These are phyloP conservation scores for Artemia sinica DNA, from an alignment of 2,888 invertebrate species.

Conservation along the genomic window DNA sequence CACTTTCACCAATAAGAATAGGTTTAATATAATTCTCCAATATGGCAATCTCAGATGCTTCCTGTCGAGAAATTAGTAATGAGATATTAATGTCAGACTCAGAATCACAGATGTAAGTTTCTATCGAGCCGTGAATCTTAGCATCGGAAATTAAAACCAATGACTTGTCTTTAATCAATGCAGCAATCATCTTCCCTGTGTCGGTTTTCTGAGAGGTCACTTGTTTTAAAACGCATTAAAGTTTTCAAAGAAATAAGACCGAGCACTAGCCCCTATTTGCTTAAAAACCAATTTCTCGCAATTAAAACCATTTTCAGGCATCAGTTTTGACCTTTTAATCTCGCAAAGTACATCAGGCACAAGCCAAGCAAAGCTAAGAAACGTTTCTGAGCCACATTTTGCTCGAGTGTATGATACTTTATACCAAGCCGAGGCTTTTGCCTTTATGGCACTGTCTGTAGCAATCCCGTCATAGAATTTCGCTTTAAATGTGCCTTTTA, in stretches of 20 bases:
- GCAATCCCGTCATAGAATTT: background rate
- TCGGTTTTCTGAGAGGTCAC: background rate
- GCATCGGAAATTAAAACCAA: too few species aligned
- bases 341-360: conserved; percentile 10
- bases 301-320: background rate
- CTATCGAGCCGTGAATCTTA: conserved; percentile 10
- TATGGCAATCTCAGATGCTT: too few species aligned
- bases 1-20: too few species aligned
- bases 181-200: background rate
- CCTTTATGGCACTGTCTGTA: background rate
- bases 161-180: background rate
- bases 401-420: conserved; percentile 4
- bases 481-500: conserved; percentile 7
- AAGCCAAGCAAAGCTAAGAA: conserved; percentile 16
- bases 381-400: too few species aligned
- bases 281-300: background rate
- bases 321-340: background rate
- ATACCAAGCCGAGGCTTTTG: conserved; percentile 17
- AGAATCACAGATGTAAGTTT: background rate
- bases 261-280: background rate
- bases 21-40: too few species aligned
- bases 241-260: conserved; percentile 1
- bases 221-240: background rate
- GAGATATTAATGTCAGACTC: conserved; percentile 15
- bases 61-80: too few species aligned